Conservation (phyloP, 2,113 vertebrate genomes). For the Cardinalis cardinalis region DNA sequence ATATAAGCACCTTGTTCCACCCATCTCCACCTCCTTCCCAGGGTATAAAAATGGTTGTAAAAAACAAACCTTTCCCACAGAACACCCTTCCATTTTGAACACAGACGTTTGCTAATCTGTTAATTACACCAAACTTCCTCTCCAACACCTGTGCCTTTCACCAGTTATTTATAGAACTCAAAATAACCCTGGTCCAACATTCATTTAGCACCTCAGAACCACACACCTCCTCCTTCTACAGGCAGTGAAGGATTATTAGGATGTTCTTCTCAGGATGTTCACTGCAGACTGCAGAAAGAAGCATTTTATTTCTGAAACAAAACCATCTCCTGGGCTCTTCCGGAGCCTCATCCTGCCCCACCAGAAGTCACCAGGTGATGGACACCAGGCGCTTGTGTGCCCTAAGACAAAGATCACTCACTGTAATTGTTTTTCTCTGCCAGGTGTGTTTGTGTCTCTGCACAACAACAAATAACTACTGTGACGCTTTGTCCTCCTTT, state of each 20-base stretch:
- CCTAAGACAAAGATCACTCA: background rate
- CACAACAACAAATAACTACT: background rate
- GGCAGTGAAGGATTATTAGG: background rate
- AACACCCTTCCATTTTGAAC: background rate
- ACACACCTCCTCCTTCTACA: background rate
- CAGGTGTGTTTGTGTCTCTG: background rate
- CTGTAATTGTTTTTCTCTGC: background rate
- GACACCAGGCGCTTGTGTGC: background rate
- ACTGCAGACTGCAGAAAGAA: background rate
- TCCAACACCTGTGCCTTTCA: background rate
- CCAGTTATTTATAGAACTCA: background rate
- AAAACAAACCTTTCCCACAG: background rate
- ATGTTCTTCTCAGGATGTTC: background rate
- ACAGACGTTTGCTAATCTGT: background rate
- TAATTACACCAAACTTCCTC: background rate
- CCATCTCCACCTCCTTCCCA: background rate
- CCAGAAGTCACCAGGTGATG: background rate
- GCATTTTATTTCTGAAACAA: background rate
- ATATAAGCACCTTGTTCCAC: background rate
- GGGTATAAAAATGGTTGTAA: background rate
- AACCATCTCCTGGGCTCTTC: background rate
- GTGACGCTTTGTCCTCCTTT: background rate
- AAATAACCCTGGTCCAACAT: background rate
- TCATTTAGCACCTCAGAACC: background rate
- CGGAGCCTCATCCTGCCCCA: background rate